phyloP scores from a whole-genome alignment of 2,888 invertebrate genomes.

The Girardia tigrina region DNA sequence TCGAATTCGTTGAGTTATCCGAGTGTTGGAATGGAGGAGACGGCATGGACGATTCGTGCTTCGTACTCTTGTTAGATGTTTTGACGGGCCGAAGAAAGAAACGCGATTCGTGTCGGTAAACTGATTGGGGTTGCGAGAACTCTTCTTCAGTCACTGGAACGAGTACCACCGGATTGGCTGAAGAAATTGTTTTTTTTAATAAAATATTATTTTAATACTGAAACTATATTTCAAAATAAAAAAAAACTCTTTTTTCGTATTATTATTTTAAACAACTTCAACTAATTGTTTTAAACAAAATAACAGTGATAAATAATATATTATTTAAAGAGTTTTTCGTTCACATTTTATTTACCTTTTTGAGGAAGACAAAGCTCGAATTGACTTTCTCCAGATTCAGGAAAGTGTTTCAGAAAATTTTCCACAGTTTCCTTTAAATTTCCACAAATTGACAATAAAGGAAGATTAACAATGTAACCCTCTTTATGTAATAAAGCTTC shows the following conservation, averaged over 20 bases:
- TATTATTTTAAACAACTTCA: no score
- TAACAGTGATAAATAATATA: no score
- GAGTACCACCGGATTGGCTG: conserved; percentile 23
- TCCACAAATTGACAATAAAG: not conserved
- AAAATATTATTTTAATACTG: no score
- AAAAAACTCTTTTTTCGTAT: no score
- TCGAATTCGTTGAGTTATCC: not conserved
- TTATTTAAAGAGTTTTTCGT: not conserved
- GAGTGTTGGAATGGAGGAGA: not conserved
- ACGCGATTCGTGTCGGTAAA: not conserved
- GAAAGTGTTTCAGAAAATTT: not conserved
- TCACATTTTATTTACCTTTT: not conserved
- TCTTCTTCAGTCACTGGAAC: not conserved
- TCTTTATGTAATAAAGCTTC: not conserved
- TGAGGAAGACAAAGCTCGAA: conserved; percentile 5
- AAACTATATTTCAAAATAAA: no score
- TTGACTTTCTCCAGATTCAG: not conserved
- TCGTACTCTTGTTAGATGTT: not conserved
- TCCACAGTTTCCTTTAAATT: not conserved
- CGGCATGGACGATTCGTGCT: not conserved
- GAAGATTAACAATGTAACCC: not conserved
- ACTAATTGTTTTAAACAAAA: no score
- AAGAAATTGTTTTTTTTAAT: not conserved
- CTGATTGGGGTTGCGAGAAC: not conserved
- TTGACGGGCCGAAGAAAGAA: not conserved